Conservation (phyloP, 2,113 vertebrate genomes). For the Cynoglossus semilaevis region DNA sequence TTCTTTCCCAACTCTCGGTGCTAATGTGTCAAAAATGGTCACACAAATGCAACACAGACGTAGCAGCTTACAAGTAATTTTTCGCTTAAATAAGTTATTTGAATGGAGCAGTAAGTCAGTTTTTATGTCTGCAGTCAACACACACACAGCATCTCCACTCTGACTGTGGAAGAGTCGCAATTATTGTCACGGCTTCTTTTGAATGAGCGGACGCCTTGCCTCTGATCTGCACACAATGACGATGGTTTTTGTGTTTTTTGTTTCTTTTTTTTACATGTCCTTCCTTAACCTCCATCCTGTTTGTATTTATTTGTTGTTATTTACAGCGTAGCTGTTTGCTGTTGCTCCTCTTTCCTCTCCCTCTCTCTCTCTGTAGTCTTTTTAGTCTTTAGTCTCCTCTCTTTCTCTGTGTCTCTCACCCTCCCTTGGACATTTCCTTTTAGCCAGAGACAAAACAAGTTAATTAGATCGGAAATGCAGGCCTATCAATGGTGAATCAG, state of each 20-base stretch:
- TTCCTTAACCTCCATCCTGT: constrained; percentile 59
- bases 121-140: constrained; percentile 7
- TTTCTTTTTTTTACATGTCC: constrained; percentile 23
- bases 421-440: constrained; percentile 65
- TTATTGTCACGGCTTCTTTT: neutral
- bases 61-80: neutral
- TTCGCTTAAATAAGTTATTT: constrained; percentile 1
- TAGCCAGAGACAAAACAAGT: constrained; percentile 86
- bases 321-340: constrained; percentile 46
- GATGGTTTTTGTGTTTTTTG: neutral
- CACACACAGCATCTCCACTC: no score
- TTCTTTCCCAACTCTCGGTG: constrained; percentile 1
- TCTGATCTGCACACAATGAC: constrained; percentile 31
- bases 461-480: constrained; percentile 87
- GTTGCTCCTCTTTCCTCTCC: constrained; percentile 8
- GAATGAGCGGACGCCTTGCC: constrained; percentile 7
- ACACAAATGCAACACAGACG: neutral
- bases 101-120: neutral
- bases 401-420: constrained; percentile 45
- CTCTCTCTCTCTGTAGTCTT: no score
- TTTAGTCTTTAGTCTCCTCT: constrained; percentile 1
- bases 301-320: constrained; percentile 72
- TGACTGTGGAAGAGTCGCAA: no score
- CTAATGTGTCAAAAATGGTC: constrained; percentile 26
- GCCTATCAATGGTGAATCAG: constrained; percentile 77